Evolutionary conservation across 2,797 vertebrate species (phyloP), one percentile per base, ranked within the genome.

Genomic region (Eupleurogrammus muticus): DNA sequence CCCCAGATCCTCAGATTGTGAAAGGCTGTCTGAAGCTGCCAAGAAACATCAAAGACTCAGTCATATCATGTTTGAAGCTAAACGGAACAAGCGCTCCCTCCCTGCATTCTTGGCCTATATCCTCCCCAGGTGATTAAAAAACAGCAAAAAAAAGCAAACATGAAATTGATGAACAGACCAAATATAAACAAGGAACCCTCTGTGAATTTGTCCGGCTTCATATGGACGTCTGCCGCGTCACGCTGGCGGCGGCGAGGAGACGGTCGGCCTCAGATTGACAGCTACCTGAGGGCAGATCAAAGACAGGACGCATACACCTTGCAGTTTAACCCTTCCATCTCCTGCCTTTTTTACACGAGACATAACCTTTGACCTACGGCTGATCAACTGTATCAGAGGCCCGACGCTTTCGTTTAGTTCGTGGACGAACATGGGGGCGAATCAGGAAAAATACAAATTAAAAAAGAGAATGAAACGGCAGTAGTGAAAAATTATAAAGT

Each of bases 211-310:
- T 73, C 64, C 36, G 5, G 50, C 13, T 24, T 44, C 24, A 59
- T 38, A 55, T 32, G 50, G 67, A 34, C 32, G 60, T 75, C 52
- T 75, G 61, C 59, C 64, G 47, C 65, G 69, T 63, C 66, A 73
- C 54, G 66, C 69, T 50, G 58, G 54, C 13, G 51, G 59, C 73
- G 73, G 51, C 54, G 13, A 60, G 61, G 75, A 79, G 71, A 81
- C 65, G 14, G 82, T 28, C 3, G 9, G 40, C 60, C 72, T 76
- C 20, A 63, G 91, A 93, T 78, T 91, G 92, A 92, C 88, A 90
- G 83, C 64, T 87, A 93, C 91, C 92, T 91, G 87, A 90, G 87
- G n/a, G 87, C 87, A 38, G 77, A 94, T 95, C 93, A 95, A 95
- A 95, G 79, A 85, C 81, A 88, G 84, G 87, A 92, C 80, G 82